Conservation (phyloP, 2,888 invertebrate species). For the Zaprionus lineosus region DNA sequence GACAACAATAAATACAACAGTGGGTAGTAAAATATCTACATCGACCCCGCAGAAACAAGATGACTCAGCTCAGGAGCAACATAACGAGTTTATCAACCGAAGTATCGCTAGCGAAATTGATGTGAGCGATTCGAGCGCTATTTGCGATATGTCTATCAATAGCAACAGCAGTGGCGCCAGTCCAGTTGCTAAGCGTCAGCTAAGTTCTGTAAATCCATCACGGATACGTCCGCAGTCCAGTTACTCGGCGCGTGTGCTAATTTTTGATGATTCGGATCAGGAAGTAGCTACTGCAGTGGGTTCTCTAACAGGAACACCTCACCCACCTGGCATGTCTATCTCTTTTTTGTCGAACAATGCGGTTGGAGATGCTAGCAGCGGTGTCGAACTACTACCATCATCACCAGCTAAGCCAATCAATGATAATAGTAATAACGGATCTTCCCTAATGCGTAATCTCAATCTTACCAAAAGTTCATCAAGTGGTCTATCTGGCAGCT, state of each 20-base stretch:
- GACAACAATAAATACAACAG: conserved; percentile 32
- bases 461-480: conserved; percentile 81
- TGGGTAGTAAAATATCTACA: conserved; percentile 74
- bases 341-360: conserved; percentile 2
- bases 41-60: conserved; percentile 75
- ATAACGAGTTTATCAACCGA: conserved; percentile 53
- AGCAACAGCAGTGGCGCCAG: conserved; percentile 56
- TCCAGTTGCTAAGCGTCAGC: conserved; percentile 76
- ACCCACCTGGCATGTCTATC: conserved; percentile 19
- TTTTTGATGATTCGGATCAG: conserved; percentile 89
- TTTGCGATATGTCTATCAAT: conserved; percentile 53
- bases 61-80: conserved; percentile 37
- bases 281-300: conserved; percentile 74
- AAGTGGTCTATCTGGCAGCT: conserved; percentile 81
- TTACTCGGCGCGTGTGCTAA: conserved; percentile 89
- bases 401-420: conserved; percentile 67
- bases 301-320: conserved; percentile 32
- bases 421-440: conserved; percentile 58
- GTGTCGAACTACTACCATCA: conserved; percentile 67
- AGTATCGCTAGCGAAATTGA: conserved; percentile 57
- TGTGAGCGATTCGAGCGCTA: conserved; percentile 56
- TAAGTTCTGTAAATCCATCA: conserved; percentile 65
- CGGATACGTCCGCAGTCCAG: conserved; percentile 85
- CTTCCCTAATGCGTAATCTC: conserved; percentile 70
- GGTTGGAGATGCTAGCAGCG: conserved; percentile 45